Evolutionary conservation across 2,888 invertebrate species (phyloP).

Genomic region (Siphonodentalium dalli): DNA sequence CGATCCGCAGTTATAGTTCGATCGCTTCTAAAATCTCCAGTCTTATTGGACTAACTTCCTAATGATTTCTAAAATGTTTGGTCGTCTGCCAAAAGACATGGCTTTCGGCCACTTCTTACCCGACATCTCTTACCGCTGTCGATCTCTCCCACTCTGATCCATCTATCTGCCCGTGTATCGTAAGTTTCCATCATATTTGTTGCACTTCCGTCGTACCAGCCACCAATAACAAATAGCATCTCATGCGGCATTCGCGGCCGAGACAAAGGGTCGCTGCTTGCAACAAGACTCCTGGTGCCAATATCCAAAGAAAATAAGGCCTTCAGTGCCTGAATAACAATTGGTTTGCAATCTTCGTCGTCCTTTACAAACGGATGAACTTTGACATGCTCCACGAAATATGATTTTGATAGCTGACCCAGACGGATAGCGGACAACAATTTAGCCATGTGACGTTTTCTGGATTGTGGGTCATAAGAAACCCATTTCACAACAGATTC

Average conservation of each 20-base stretch:
- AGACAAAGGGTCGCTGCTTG: constrained; percentile 69
- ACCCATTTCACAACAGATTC: constrained; percentile 79
- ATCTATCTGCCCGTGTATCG: constrained; percentile 47
- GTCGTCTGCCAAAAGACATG: no score
- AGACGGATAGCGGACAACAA: constrained; percentile 36
- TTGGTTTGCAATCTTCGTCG: constrained; percentile 76
- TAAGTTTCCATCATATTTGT: constrained; percentile 69
- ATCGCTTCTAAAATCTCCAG: no score
- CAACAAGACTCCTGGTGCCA: constrained; percentile 72
- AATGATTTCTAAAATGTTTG: no score
- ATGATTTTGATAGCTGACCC: constrained; percentile 76
- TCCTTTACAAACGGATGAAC: constrained; percentile 80
- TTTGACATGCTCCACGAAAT: constrained; percentile 78
- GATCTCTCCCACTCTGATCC: constrained; percentile 26
- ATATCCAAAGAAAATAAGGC: neutral
- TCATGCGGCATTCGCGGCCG: constrained; percentile 72
- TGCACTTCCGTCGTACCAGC: constrained; percentile 74
- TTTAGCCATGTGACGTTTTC: constrained; percentile 78
- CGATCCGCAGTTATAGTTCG: no score
- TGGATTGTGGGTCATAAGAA: constrained; percentile 74
- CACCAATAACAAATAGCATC: constrained; percentile 66
- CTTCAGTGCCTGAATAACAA: neutral
- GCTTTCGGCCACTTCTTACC: no score
- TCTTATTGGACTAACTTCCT: no score
- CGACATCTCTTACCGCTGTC: constrained; percentile 48